A percentile compares a stretch with the other conserved stretches of the same genome.
Conservation (phyloP, 1,140 invertebrate species). For the Drosophila malerkotliana region DNA sequence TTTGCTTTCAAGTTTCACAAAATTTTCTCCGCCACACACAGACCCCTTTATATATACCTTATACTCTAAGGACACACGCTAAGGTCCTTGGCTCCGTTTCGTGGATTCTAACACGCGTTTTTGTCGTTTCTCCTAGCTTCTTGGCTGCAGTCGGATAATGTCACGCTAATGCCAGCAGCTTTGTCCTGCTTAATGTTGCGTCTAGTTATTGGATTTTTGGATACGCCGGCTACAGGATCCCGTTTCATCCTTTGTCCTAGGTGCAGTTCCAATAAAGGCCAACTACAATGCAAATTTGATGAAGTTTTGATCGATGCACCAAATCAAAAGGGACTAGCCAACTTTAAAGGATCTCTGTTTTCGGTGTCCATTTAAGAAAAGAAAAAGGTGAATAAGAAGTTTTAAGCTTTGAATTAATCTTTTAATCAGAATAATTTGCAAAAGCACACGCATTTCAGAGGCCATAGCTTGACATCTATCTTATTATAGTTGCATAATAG, state of each 20-base stretch:
- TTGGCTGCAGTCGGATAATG: constrained; percentile 71
- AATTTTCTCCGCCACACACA: constrained; percentile 56
- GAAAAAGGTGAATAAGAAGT: neutral
- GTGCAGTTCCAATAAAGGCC: constrained; percentile 6
- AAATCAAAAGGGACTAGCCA: neutral
- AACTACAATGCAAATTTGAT: constrained; percentile 7
- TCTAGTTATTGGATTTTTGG: constrained; percentile 55
- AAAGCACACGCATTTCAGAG: neutral
- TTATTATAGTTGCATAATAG: constrained; percentile 11
- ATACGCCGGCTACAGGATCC: constrained; percentile 10
- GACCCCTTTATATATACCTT: constrained; percentile 15
- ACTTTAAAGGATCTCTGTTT: neutral
- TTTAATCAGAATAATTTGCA: neutral
- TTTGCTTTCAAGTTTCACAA: constrained; percentile 76
- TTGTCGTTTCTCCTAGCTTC: constrained; percentile 62
- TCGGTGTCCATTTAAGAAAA: no score
- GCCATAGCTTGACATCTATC: neutral
- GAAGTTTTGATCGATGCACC: constrained; percentile 5
- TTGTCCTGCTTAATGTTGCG: constrained; percentile 73
- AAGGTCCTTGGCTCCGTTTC: constrained; percentile 55
- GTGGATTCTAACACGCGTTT: constrained; percentile 68
- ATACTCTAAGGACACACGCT: constrained; percentile 37
- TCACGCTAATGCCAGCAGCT: constrained; percentile 74
- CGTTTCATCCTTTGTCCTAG: constrained; percentile 15
- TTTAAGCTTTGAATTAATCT: neutral